Conservation (phyloP, 2,888 invertebrate species). For the Chesias legatella region DNA sequence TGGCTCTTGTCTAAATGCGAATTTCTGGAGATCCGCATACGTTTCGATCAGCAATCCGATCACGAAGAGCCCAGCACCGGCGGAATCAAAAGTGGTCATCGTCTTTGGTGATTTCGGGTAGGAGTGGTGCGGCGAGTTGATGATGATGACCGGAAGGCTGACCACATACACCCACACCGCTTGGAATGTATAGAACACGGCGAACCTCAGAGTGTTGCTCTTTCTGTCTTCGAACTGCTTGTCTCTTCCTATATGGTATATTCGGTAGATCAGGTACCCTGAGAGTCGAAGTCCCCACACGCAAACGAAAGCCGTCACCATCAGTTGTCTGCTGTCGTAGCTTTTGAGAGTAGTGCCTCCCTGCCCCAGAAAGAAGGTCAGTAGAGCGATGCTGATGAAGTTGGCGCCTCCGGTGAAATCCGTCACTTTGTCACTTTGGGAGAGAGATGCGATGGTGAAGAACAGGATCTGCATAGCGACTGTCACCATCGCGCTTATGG, state of each 20-base stretch:
- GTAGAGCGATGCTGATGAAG: slow-evolving; percentile 92
- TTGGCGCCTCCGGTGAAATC: slow-evolving; percentile 97
- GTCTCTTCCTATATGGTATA: slow-evolving; percentile 93
- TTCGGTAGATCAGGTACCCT: slow-evolving; percentile 93
- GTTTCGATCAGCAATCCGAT: slow-evolving; percentile 92
- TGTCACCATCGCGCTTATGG: slow-evolving; percentile 92
- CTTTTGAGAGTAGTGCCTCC: slow-evolving; percentile 85
- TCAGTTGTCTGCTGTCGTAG: slow-evolving; percentile 93
- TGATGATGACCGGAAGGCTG: slow-evolving; percentile 94
- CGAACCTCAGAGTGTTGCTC: slow-evolving; percentile 92
- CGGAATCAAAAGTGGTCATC: slow-evolving; percentile 92
- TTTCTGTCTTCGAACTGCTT: slow-evolving; percentile 94
- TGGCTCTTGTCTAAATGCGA: slow-evolving; percentile 93
- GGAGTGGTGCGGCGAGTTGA: slow-evolving; percentile 91
- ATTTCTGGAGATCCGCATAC: slow-evolving; percentile 95
- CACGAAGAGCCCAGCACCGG: slow-evolving; percentile 91
- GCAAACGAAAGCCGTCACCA: slow-evolving; percentile 93
- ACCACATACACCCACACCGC: slow-evolving; percentile 96
- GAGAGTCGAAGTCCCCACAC: slow-evolving; percentile 93
- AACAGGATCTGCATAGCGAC: slow-evolving; percentile 92
- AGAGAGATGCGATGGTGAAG: slow-evolving; percentile 91
- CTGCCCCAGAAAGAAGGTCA: slow-evolving; percentile 93
- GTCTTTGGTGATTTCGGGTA: slow-evolving; percentile 88
- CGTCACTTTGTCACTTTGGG: slow-evolving; percentile 94
- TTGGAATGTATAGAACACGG: slow-evolving; percentile 96